A percentile compares a stretch with the other conserved stretches of the same genome.
These are phyloP conservation scores for Bryconaethiops microstoma DNA, from an alignment of 2,797 vertebrate species.

Conservation along the genomic window DNA sequence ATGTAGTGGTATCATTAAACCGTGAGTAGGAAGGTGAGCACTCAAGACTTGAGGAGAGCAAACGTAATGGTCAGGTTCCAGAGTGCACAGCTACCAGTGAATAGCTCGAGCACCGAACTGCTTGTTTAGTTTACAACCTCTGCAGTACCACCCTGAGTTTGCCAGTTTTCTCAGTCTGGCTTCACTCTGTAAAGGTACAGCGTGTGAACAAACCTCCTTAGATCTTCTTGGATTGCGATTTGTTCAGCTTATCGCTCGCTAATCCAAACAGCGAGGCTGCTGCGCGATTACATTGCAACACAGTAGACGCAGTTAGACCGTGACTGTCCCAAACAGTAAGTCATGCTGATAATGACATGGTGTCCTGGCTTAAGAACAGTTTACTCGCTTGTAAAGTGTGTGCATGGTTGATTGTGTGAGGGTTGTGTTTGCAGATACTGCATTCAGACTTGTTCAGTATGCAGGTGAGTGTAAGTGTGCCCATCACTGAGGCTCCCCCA, in stretches of 20 bases:
- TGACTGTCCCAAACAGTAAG: neutral
- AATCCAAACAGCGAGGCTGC: no score
- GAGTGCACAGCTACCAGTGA: neutral
- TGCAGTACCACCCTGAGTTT: no score
- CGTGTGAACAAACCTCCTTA: no score
- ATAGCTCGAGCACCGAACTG: neutral
- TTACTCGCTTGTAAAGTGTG: neutral
- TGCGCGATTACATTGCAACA: neutral
- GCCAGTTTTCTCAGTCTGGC: no score
- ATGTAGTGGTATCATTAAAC: neutral
- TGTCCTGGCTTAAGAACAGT: neutral
- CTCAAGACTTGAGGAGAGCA: no score
- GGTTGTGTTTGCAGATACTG: slow-evolving; percentile 3
- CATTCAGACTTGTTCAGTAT: neutral
- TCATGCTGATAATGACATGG: neutral
- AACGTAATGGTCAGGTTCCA: neutral
- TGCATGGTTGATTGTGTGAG: neutral
- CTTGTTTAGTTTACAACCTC: no score
- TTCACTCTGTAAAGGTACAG: no score
- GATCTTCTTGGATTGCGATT: neutral
- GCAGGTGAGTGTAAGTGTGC: neutral
- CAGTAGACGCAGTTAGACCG: neutral
- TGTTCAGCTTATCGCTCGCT: no score
- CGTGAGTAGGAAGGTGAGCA: neutral
- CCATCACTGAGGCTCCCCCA: neutral